Evolutionary conservation across 2,888 invertebrate species (phyloP).

Genomic region (Diabrotica balteata): DNA sequence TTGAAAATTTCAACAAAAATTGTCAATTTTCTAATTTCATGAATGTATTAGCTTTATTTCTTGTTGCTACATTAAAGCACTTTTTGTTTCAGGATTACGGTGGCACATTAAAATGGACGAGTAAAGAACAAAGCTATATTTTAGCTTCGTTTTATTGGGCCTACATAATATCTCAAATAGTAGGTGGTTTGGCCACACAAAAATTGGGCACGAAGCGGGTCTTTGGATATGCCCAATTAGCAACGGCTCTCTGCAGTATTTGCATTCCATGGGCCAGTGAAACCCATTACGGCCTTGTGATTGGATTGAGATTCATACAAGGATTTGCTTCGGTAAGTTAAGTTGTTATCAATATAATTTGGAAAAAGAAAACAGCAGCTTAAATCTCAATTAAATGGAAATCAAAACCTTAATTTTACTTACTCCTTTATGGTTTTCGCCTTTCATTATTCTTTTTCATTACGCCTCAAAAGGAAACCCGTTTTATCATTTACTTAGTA

Average conservation of each 20-base stretch:
- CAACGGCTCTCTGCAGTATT: constrained; percentile 73
- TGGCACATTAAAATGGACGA: constrained; percentile 72
- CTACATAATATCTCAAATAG: constrained; percentile 73
- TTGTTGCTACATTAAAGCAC: too few relatives aligned
- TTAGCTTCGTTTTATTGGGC: constrained; percentile 77
- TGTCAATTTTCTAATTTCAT: too few relatives aligned
- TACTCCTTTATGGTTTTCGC: too few relatives aligned
- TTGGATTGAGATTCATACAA: constrained; percentile 70
- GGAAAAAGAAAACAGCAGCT: too few relatives aligned
- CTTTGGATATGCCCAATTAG: constrained; percentile 73
- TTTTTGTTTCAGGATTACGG: constrained; percentile 56
- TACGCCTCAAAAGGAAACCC: too few relatives aligned
- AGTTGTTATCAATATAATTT: too few relatives aligned
- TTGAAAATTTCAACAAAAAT: too few relatives aligned
- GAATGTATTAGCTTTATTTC: too few relatives aligned
- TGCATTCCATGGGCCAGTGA: constrained; percentile 71
- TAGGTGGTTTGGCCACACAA: constrained; percentile 74
- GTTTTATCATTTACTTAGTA: too few relatives aligned
- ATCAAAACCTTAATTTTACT: too few relatives aligned
- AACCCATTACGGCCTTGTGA: constrained; percentile 68
- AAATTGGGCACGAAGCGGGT: constrained; percentile 74
- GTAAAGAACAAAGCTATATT: constrained; percentile 70
- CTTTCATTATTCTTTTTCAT: too few relatives aligned
- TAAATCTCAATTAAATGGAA: too few relatives aligned
- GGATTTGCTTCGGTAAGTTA: constrained; percentile 71